These are phyloP conservation scores for Rosalia funebris DNA, from an alignment of 2,888 invertebrate genomes.

Conservation along the genomic window DNA sequence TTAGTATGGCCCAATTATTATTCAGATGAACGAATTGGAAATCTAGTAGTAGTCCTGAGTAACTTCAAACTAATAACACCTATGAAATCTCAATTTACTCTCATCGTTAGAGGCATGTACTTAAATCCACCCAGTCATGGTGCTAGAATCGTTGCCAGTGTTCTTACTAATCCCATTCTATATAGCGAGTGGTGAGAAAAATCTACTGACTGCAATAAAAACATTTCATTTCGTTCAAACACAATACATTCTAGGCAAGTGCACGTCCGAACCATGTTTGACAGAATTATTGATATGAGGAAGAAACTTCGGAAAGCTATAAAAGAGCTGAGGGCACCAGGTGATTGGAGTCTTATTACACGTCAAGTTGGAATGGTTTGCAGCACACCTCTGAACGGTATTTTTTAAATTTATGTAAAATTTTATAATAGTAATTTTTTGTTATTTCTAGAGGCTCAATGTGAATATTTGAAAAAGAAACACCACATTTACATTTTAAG, in stretches of 20 bases:
- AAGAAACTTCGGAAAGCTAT: conserved; percentile 77
- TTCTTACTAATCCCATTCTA: conserved; percentile 79
- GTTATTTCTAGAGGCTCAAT: conserved; percentile 73
- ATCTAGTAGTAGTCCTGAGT: conserved; percentile 83
- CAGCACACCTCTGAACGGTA: conserved; percentile 91
- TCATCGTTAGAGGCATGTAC: conserved; percentile 89
- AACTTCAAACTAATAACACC: conserved; percentile 70
- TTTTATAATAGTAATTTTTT: background rate
- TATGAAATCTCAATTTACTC: conserved; percentile 87
- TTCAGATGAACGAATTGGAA: conserved; percentile 93
- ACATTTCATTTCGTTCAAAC: background rate
- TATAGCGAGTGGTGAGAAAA: conserved; percentile 81
- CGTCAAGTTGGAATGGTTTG: conserved; percentile 99
- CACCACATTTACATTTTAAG: conserved; percentile 93
- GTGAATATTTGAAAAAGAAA: conserved; percentile 79
- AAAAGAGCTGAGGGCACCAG: conserved; percentile 83
- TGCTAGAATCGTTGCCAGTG: conserved; percentile 86
- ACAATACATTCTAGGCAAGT: conserved; percentile 82
- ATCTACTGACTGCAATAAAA: background rate
- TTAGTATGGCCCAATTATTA: too few species aligned
- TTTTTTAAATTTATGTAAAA: too few species aligned
- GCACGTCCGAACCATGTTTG: conserved; percentile 87
- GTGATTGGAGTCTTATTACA: conserved; percentile 95
- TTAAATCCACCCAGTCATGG: conserved; percentile 98
- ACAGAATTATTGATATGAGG: conserved; percentile 90